Evolutionary conservation across 1,140 invertebrate species (phyloP), one percentile per base, ranked within the genome.

Genomic region (Mercenaria mercenaria): DNA sequence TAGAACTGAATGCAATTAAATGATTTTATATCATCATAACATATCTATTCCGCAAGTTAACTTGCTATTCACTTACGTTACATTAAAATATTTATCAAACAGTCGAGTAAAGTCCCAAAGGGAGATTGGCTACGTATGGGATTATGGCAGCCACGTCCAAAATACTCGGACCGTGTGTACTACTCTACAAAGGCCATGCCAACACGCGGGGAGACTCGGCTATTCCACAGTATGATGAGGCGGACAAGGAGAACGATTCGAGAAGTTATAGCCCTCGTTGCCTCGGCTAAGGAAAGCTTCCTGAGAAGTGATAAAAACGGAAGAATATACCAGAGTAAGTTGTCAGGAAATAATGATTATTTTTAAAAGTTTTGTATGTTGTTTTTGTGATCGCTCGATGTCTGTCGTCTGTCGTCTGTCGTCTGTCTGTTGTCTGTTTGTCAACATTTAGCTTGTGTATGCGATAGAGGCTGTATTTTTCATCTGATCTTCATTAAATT

Each of bases 151-250:
- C 95, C 95, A 26, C 90, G 93, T 23, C 95, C 95, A 0, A 92
- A 93, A 34, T 96, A 96, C 91, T 91, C 92, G 13, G 95, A 95
- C 88, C 80, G 94, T 23, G 90, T 95, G 39, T 96, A 96, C 88
- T 93, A 93, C 74, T 95, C 95, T 0, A 90, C 89, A n/a, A 94
- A 93, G 69, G 95, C 94, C 88, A 77, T 92, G 77, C 95, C 95
- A n/a, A 92, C 92, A 26, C 91, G 91, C 32, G 94, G 95, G 18
- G 95, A 96, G 89, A 92, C 85, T 29, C 92, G 93, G 64, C 77
- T 96, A 59, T 95, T 95, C 81, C 92, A 94, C 76, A 91, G 93
- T 32, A 93, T 95, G 93, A 91, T 94, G 88, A 91, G 83, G 34
- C 90, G 95, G 13, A 91, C 93, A 32, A 69, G 83, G 13, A 90